Base-by-base conservation (phyloP, 1,140 invertebrate species). In the Charaxes varanes region DNA sequence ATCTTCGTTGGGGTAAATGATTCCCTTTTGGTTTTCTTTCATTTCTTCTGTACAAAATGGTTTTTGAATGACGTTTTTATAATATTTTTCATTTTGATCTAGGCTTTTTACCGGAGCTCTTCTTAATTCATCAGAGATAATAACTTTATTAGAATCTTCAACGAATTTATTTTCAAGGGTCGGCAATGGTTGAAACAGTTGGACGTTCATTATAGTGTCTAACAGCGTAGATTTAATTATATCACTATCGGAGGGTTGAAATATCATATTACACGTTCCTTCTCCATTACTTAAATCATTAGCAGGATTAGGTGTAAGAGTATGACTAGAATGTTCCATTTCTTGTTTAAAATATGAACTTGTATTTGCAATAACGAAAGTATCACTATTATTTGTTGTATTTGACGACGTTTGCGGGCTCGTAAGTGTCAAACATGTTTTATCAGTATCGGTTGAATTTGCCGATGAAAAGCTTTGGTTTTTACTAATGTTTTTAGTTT, bases 21-120 rank as follows among this genome's bases (percentile, higher is more conserved):
- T 28, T 26, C 41, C 41, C 28, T 52, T 63, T 6, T 42, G 28
- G 28, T 14, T 31, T 31, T 2, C 6, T 24, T 7, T 30, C 5
- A 17, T 48, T 34, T n/a, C n/a, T 15, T 54, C 45, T 12, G 22
- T 2, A 12, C 45, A 22, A 17, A 53, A 38, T 5, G 47, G 21
- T 30, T 68, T 70, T 19, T 53, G 40, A n/a, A 65, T 36, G 12
- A 59, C 21, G 11, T 53, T 68, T 53, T 58, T 55, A 10, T 41
- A 32, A 32, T 53, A 28, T 16, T 54, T 49, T 14, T 43, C 19
- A n/a, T n/a, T n/a, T n/a, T 8, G 6, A 12, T 32, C n/a, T 23
- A 23, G 10, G 19, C 7, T 42, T 44, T 45, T 40, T 55, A 40
- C 35, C 13, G 46, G 37, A 17, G 41, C 50, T 46, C 53, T 59